phyloP scores from a whole-genome alignment of 35 echinoderm and acorn worm species.

The Apostichopus parvimensis region DNA sequence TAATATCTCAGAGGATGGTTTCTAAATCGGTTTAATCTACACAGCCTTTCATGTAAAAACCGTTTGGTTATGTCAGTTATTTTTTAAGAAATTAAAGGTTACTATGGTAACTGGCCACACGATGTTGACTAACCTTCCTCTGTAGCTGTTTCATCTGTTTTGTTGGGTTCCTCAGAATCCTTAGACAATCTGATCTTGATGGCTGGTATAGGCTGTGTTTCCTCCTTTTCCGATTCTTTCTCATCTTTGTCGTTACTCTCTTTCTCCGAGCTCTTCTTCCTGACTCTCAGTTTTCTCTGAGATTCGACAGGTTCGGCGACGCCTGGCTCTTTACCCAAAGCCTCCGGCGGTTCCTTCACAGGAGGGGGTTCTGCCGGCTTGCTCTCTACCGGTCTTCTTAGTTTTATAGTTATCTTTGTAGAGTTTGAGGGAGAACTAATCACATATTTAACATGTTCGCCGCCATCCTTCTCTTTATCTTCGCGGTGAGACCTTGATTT shows the following conservation, averaged over 20 bases:
- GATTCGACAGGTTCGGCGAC: background rate
- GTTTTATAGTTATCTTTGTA: conserved; percentile 56
- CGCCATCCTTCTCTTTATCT: conserved; percentile 43
- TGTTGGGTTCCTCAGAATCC: background rate
- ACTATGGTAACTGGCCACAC: too few species aligned
- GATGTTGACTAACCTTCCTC: conserved; percentile 17
- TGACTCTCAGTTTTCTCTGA: background rate
- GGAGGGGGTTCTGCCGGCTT: background rate
- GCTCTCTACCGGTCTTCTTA: conserved; percentile 46
- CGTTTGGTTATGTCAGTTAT: too few species aligned
- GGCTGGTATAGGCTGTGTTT: background rate
- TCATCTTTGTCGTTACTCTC: background rate
- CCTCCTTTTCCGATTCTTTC: background rate
- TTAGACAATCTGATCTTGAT: conserved; percentile 47
- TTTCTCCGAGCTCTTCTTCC: conserved; percentile 22
- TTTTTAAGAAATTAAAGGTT: too few species aligned
- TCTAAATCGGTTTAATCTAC: too few species aligned
- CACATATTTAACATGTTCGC: conserved; percentile 53
- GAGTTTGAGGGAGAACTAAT: conserved; percentile 49
- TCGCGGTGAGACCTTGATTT: conserved; percentile 51
- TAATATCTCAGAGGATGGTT: too few species aligned
- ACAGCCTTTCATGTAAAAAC: too few species aligned
- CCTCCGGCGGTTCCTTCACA: background rate
- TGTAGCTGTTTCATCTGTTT: conserved; percentile 13
- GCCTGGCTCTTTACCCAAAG: background rate